Conservation (phyloP, 2,888 invertebrate genomes). For the Cheilosia urbana region DNA sequence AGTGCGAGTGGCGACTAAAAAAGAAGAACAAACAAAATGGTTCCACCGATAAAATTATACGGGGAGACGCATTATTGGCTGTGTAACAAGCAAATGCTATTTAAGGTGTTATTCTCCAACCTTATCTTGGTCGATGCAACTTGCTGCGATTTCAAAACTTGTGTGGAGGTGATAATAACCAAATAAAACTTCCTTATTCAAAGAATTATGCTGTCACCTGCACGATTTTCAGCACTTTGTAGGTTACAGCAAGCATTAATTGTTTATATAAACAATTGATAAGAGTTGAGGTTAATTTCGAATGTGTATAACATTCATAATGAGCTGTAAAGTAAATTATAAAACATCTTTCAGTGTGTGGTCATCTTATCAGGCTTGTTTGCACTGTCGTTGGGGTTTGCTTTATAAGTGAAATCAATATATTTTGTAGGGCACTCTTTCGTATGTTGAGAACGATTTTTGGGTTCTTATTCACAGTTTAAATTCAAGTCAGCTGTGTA, state of each 20-base stretch:
- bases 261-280: constrained; percentile 1
- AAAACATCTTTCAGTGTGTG: too few relatives aligned
- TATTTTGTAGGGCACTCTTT: too few relatives aligned
- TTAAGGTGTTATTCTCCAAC: not conserved
- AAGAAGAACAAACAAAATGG: too few relatives aligned
- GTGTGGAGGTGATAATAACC: not conserved
- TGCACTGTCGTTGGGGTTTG: too few relatives aligned
- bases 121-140: constrained; percentile 8
- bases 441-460: too few relatives aligned
- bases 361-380: too few relatives aligned
- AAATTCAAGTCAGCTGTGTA: too few relatives aligned
- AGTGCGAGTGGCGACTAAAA: not conserved
- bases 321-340: too few relatives aligned
- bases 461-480: too few relatives aligned
- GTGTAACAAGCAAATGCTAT: not conserved
- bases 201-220: constrained; percentile 5
- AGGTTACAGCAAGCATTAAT: not conserved
- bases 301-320: not conserved
- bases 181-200: constrained; percentile 5
- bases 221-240: not conserved
- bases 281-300: constrained; percentile 1
- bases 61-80: not conserved
- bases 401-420: too few relatives aligned
- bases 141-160: not conserved
- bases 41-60: not conserved